Conservation (phyloP, 2,113 vertebrate species). For the Mungos mungo region DNA sequence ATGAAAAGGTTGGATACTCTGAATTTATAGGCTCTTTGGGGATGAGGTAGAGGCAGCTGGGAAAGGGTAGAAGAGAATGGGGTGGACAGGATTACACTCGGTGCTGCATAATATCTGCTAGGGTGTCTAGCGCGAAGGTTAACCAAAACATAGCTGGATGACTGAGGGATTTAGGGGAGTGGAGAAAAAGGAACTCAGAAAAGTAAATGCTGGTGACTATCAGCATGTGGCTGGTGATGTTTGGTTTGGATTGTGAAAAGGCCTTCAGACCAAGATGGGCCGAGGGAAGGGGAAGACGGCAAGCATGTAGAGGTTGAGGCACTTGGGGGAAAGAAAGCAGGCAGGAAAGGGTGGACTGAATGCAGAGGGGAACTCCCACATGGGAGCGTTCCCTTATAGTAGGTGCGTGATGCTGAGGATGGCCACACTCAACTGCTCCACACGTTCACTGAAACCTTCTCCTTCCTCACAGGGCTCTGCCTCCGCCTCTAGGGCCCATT, state of each 20-base stretch:
- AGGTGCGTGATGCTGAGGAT: background rate
- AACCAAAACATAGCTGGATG: background rate
- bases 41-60: slow-evolving; percentile 77
- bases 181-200: slow-evolving; percentile 31
- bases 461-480: slow-evolving; percentile 56
- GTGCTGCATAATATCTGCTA: background rate
- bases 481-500: background rate
- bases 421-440: background rate
- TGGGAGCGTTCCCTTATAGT: background rate
- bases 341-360: background rate
- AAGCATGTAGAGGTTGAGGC: slow-evolving; percentile 54
- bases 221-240: slow-evolving; percentile 72
- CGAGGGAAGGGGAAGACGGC: background rate
- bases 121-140: background rate
- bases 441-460: background rate
- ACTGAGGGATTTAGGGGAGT: background rate
- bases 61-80: background rate
- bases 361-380: background rate
- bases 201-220: slow-evolving; percentile 58
- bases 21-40: slow-evolving; percentile 71
- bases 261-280: background rate
- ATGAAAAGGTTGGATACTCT: slow-evolving; percentile 70
- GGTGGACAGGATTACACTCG: background rate
- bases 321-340: slow-evolving; percentile 72
- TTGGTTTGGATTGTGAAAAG: slow-evolving; percentile 43